Percentiles rank a stretch among this genome's conserved stretches.
These are phyloP conservation scores for Rousettus leschenaultii DNA, from an alignment of 2,113 vertebrate genomes.

Conservation along the genomic window DNA sequence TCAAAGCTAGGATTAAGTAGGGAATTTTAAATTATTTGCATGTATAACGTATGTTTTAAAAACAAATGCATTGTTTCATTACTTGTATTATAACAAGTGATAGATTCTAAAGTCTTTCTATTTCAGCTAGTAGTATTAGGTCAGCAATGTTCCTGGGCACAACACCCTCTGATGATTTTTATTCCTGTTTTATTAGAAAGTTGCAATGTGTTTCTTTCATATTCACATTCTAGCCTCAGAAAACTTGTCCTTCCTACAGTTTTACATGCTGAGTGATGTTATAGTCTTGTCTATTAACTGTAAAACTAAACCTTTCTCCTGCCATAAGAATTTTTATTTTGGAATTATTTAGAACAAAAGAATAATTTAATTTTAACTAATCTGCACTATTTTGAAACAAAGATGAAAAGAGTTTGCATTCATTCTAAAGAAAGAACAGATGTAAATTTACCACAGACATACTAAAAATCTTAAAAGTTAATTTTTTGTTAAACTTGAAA, in stretches of 20 bases:
- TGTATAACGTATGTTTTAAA: conserved; percentile 45
- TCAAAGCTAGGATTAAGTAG: conserved; percentile 37
- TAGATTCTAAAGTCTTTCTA: neutral
- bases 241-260: neutral
- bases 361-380: neutral
- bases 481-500: neutral
- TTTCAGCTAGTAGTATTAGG: neutral
- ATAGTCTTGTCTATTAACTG: neutral
- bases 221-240: neutral
- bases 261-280: neutral
- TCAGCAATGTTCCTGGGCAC: neutral
- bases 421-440: neutral
- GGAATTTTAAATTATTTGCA: conserved; percentile 56
- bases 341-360: neutral
- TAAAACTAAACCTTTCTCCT: neutral
- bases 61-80: conserved; percentile 47
- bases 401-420: neutral
- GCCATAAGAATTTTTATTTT: neutral
- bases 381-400: neutral
- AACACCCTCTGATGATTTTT: neutral
- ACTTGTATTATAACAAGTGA: conserved; percentile 28
- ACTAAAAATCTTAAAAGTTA: neutral
- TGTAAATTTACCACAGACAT: neutral
- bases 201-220: neutral
- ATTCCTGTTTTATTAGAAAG: neutral